Percentiles rank a stretch among this genome's conserved stretches.
phyloP scores from a whole-genome alignment of 2,113 vertebrate species.

The Myxocyprinus asiaticus region DNA sequence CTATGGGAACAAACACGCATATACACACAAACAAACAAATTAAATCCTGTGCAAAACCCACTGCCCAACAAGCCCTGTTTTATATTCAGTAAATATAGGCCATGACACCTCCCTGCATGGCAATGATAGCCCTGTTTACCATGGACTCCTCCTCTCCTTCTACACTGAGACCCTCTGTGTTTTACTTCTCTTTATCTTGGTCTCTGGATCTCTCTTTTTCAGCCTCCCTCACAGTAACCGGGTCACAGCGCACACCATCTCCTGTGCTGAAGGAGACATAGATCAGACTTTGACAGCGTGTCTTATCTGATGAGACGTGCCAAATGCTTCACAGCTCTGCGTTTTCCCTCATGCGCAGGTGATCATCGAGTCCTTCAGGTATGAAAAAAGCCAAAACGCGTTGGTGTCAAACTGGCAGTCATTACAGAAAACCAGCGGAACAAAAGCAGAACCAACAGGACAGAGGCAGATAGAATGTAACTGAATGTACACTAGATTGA shows the following conservation, averaged over 20 bases:
- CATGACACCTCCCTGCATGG: background rate
- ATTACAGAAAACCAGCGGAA: background rate
- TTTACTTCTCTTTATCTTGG: constrained; percentile 6
- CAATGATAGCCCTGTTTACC: constrained; percentile 8
- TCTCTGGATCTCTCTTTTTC: constrained; percentile 3
- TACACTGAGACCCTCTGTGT: constrained; percentile 1
- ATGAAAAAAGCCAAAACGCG: constrained; percentile 28
- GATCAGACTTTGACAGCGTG: constrained; percentile 54
- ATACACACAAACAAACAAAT: background rate
- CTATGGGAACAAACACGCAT: too few relatives aligned
- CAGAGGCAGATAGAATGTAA: background rate
- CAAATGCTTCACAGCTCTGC: constrained; percentile 59
- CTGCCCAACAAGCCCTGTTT: constrained; percentile 1
- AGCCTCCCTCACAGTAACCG: background rate
- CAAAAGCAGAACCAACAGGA: background rate
- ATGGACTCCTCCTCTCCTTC: constrained; percentile 21
- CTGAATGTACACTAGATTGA: background rate
- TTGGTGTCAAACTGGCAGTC: background rate
- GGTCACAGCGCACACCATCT: constrained; percentile 30
- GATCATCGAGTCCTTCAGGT: constrained; percentile 48
- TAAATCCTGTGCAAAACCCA: background rate
- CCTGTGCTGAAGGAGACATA: constrained; percentile 41
- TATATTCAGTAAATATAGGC: constrained; percentile 12
- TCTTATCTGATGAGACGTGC: constrained; percentile 61
- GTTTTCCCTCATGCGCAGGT: constrained; percentile 27